Conservation (phyloP, 2,888 invertebrate genomes). For the Gnatocerus cornutus region DNA sequence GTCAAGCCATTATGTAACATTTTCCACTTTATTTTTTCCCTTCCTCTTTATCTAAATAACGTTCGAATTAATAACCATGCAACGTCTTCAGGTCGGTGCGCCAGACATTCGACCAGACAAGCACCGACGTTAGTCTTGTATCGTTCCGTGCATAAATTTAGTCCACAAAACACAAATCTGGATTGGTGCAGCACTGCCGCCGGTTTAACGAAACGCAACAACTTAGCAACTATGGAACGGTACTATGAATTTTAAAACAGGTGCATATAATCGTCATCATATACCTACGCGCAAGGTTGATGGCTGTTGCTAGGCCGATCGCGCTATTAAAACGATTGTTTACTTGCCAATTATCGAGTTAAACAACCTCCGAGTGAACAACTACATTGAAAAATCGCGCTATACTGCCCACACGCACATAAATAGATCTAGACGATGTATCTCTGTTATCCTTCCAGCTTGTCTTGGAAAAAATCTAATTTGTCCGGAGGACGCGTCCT, state of each 20-base stretch:
- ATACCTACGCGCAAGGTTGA: constrained; percentile 47
- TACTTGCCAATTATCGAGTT: constrained; percentile 51
- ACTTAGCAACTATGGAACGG: constrained; percentile 34
- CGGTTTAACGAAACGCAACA: constrained; percentile 9
- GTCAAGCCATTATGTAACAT: too few species aligned
- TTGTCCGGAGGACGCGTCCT: constrained; percentile 14
- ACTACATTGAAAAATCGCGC: constrained; percentile 27
- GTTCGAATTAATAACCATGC: constrained; percentile 16
- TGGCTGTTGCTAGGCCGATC: constrained; percentile 49
- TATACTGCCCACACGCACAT: constrained; percentile 4
- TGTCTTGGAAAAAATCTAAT: constrained; percentile 34
- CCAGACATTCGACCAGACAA: constrained; percentile 31
- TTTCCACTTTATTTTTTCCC: too few species aligned
- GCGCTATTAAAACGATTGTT: constrained; percentile 48
- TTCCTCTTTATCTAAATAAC: not conserved
- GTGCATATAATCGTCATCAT: constrained; percentile 45
- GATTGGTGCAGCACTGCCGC: constrained; percentile 2
- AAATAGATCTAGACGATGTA: constrained; percentile 11
- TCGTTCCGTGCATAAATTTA: constrained; percentile 26
- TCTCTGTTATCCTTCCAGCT: not conserved
- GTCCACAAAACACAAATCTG: constrained; percentile 3
- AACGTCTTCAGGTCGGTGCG: constrained; percentile 30
- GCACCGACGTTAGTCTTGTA: constrained; percentile 17
- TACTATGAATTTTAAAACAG: constrained; percentile 50
- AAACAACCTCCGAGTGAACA: constrained; percentile 42